A percentile compares a stretch with the other conserved stretches of the same genome.
Conservation (phyloP, 1,140 invertebrate genomes). For the Microvelia longipes region DNA sequence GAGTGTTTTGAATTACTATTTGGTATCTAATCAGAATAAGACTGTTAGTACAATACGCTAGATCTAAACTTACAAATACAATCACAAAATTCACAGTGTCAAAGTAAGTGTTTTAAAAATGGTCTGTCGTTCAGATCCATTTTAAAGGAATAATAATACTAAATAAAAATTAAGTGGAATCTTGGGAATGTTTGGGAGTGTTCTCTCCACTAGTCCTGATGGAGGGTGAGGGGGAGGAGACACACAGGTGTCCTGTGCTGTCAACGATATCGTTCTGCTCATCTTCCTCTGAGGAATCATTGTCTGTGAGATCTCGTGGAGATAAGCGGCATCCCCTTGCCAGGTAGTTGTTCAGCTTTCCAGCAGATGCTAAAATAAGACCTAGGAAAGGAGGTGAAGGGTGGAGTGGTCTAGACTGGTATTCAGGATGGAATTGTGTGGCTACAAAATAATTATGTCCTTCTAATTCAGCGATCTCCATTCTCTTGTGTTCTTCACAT, state of each 20-base stretch:
- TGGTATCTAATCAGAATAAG: too few relatives aligned
- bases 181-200: neutral
- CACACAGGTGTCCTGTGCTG: slow-evolving; percentile 4
- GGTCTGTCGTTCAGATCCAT: too few relatives aligned
- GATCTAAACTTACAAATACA: too few relatives aligned
- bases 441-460: slow-evolving; percentile 83
- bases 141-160: too few relatives aligned
- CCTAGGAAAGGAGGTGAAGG: slow-evolving; percentile 94
- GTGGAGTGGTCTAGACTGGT: slow-evolving; percentile 78
- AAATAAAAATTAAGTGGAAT: too few relatives aligned
- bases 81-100: too few relatives aligned
- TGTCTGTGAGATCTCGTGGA: slow-evolving; percentile 47
- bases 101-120: too few relatives aligned
- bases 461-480: slow-evolving; percentile 68
- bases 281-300: slow-evolving; percentile 45
- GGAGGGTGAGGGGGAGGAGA: slow-evolving; percentile 1
- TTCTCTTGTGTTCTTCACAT: slow-evolving; percentile 52
- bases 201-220: neutral
- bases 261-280: slow-evolving; percentile 26
- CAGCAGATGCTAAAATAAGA: slow-evolving; percentile 70
- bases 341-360: slow-evolving; percentile 53
- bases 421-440: slow-evolving; percentile 96
- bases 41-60: too few relatives aligned
- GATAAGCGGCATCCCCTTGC: slow-evolving; percentile 51
- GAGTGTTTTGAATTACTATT: too few relatives aligned